Base-by-base conservation (phyloP, 2,113 vertebrate genomes). In the Crotalus tigris region DNA sequence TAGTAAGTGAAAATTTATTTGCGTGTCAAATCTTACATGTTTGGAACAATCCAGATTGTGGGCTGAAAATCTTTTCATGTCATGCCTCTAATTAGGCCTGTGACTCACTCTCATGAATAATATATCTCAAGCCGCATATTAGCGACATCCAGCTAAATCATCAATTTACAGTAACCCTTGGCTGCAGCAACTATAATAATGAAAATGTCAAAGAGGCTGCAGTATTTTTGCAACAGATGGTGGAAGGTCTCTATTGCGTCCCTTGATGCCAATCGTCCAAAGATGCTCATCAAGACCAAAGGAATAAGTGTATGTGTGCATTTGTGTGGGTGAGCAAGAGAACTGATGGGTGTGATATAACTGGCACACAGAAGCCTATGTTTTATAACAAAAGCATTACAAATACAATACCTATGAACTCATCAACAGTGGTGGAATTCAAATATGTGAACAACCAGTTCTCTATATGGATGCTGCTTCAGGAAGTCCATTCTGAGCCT, bases 31-130 rank as follows among this genome's bases (percentile, higher is more conserved):
- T 95, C 93, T 95, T 96, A 96, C 95, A 93, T 96, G 95, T 96
- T 61, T 6, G 85, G 54, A 51, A 95, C 92, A 96, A 96, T 95
- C 93, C 95, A 96, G 94, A 96, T 91, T 96, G 94, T 92, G 93
- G 96, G 94, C 75, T 92, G 92, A 53, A 94, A 95, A 95, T 91
- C 90, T 95, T 96, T 96, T 95, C 94, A 92, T 97, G 94, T 95
- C 95, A 95, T 95, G 93, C 91, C 96, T 95, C 94, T 96, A 96
- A 97, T 97, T 96, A 96, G 93, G 39, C 88, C 93, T 92, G 85
- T 97, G 96, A 96, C 93, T 97, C 95, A 95, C 91, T 95, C 91
- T 96, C 95, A 96, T 97, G 94, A 96, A 96, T 97, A 95, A 95
- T 95, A 95, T 96, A 97, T 95, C 95, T 93, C 58, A 92, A 94